Conservation (phyloP, 1,140 invertebrate genomes). For the Arctopsyche grandis region DNA sequence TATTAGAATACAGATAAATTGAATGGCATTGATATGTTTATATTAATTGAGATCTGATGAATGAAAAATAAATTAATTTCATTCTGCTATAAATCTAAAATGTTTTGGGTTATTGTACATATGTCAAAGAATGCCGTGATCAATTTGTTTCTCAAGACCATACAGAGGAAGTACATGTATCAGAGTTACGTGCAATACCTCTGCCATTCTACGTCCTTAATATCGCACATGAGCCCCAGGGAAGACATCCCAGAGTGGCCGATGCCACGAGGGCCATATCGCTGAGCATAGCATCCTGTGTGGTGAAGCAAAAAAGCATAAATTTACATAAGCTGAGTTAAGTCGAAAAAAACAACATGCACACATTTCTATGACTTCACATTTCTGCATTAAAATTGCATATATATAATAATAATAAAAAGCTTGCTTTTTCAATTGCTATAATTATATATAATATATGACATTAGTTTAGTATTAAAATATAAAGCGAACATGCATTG, state of each 20-base stretch:
- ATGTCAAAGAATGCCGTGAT: conserved; percentile 9
- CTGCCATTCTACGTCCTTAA: conserved; percentile 73
- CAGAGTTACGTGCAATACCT: conserved; percentile 62
- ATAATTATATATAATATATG: background rate
- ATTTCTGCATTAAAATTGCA: background rate
- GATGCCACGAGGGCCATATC: conserved; percentile 89
- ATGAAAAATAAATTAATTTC: no score
- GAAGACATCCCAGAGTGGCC: conserved; percentile 85
- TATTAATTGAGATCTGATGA: no score
- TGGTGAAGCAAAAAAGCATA: conserved; percentile 64
- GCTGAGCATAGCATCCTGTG: conserved; percentile 81
- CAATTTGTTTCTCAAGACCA: conserved; percentile 25
- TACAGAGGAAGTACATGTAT: conserved; percentile 43
- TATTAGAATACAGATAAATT: no score
- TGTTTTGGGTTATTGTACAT: no score
- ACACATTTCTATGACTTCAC: conserved; percentile 30
- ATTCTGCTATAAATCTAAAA: no score
- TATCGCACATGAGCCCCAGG: conserved; percentile 75
- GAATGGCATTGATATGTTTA: no score
- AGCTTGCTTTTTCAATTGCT: background rate
- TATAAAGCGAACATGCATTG: background rate
- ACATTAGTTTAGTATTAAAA: background rate
- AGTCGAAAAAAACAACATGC: conserved; percentile 26
- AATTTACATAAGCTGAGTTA: conserved; percentile 51
- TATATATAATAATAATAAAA: conserved; percentile 9